Percentiles rank a stretch among this genome's conserved stretches.
phyloP scores from a whole-genome alignment of 2,113 vertebrate species.

The Odontophorus gujanensis region DNA sequence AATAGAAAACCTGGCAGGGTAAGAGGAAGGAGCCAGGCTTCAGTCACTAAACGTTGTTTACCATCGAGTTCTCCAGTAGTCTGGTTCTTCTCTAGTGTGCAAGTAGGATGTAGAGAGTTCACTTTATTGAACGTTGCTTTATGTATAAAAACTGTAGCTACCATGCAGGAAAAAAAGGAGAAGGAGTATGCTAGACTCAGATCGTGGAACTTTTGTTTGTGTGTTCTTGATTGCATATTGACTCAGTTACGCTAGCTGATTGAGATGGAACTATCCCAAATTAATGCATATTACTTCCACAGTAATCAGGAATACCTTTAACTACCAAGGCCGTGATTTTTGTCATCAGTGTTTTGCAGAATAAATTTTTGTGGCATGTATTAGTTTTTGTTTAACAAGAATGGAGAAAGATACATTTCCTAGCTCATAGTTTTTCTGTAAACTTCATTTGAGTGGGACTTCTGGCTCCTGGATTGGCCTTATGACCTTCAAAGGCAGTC shows the following conservation, averaged over 20 bases:
- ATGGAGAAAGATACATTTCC: neutral
- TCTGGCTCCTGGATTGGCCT: neutral
- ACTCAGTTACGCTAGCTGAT: slow-evolving; percentile 40
- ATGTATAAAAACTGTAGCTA: neutral
- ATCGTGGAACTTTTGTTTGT: slow-evolving; percentile 17
- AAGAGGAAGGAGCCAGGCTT: neutral
- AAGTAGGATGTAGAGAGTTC: neutral
- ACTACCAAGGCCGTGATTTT: slow-evolving; percentile 7
- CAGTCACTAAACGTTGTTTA: neutral
- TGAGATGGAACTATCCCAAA: neutral
- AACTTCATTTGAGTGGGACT: neutral
- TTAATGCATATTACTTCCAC: slow-evolving; percentile 4
- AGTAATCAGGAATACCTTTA: slow-evolving; percentile 12
- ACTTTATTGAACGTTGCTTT: neutral
- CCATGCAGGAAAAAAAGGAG: neutral
- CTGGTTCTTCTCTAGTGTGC: neutral
- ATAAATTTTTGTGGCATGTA: neutral
- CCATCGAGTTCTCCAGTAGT: neutral
- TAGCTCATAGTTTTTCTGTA: neutral
- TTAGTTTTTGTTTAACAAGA: neutral
- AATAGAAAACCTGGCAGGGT: neutral
- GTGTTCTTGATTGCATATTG: slow-evolving; percentile 31
- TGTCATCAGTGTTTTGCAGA: neutral
- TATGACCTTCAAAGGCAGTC: neutral
- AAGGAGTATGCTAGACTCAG: neutral